Evolutionary conservation across 2,797 vertebrate species (phyloP).

Genomic region (Gadopsis bispinosus): DNA sequence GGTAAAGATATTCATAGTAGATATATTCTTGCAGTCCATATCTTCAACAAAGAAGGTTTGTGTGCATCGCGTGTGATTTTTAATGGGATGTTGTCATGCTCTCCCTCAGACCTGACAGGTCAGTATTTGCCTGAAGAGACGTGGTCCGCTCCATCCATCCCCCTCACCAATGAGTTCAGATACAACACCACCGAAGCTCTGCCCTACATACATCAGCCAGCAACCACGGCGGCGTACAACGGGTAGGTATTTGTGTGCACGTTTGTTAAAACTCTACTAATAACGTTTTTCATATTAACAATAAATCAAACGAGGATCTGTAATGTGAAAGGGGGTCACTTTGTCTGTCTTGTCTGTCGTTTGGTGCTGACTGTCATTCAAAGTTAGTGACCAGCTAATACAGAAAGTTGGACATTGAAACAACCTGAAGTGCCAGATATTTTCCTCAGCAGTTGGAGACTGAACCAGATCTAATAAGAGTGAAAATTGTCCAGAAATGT

Average conservation of each 20-base stretch:
- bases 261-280: not conserved
- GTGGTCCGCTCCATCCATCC: constrained; percentile 90
- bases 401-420: not conserved
- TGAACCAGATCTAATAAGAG: not conserved
- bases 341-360: no score
- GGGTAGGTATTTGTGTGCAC: constrained; percentile 80
- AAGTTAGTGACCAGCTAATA: not conserved
- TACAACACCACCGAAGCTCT: constrained; percentile 89
- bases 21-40: not conserved
- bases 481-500: not conserved
- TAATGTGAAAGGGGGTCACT: not conserved
- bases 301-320: not conserved
- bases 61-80: not conserved
- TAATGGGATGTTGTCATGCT: not conserved
- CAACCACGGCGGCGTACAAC: constrained; percentile 83
- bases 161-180: constrained; percentile 91
- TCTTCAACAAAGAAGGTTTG: accelerated
- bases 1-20: constrained; percentile 78
- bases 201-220: constrained; percentile 86
- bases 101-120: constrained; percentile 74
- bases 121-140: constrained; percentile 89
- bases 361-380: no score
- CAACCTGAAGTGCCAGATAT: not conserved
- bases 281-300: not conserved
- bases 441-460: not conserved